Percentiles rank a stretch among this genome's conserved stretches.
These are phyloP conservation scores for Mergus octosetaceus DNA, from an alignment of 2,797 vertebrate species.

Conservation along the genomic window DNA sequence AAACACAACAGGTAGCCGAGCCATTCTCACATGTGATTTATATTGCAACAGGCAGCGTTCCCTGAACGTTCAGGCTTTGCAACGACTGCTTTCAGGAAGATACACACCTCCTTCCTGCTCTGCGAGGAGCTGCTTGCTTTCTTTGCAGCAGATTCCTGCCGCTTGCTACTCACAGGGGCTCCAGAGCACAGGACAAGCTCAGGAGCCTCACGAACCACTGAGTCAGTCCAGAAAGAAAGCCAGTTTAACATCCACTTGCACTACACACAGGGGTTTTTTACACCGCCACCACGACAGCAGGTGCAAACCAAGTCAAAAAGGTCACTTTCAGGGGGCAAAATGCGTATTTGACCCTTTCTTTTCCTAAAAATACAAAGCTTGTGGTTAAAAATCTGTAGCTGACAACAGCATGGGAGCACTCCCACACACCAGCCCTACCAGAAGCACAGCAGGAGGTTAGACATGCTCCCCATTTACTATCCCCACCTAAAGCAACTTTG, in stretches of 20 bases:
- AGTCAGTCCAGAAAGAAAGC: conserved; percentile 13
- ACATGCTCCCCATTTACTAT: neutral
- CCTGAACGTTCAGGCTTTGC: neutral
- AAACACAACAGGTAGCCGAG: neutral
- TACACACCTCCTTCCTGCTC: neutral
- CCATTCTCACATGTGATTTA: neutral
- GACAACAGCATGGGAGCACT: neutral
- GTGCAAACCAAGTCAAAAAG: neutral
- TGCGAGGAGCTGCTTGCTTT: neutral
- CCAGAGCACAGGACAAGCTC: neutral
- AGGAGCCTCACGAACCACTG: neutral
- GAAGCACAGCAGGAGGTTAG: neutral
- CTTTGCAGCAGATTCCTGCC: neutral
- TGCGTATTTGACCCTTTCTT: neutral
- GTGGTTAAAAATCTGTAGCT: neutral
- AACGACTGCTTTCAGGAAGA: neutral
- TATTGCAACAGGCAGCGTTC: neutral
- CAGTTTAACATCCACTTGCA: neutral
- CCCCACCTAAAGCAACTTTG: neutral
- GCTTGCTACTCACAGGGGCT: neutral
- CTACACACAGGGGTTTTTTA: neutral
- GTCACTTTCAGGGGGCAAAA: fast-evolving
- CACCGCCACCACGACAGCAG: neutral
- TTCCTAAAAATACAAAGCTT: neutral
- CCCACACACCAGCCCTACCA: neutral